These are phyloP conservation scores for Rotaria sp. DNA, from an alignment of 2,888 invertebrate species.

Conservation along the genomic window DNA sequence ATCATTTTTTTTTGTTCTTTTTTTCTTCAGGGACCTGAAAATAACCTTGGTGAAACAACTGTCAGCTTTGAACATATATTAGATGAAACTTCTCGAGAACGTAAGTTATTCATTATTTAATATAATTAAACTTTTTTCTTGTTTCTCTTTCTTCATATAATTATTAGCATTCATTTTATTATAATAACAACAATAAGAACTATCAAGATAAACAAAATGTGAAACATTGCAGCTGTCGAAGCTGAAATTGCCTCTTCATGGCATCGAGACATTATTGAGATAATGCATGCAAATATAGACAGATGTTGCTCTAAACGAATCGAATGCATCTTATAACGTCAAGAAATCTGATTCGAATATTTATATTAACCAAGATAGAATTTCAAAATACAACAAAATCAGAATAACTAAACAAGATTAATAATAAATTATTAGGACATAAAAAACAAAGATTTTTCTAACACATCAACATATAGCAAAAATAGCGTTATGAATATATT, in stretches of 20 bases:
- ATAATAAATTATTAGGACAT: no score
- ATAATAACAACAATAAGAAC: not conserved
- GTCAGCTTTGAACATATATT: not conserved
- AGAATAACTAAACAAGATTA: no score
- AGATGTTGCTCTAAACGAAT: not conserved
- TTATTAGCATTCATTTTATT: not conserved
- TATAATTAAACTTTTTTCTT: not conserved
- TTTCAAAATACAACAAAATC: not conserved
- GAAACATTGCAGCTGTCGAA: not conserved
- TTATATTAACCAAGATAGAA: not conserved
- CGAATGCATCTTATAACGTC: not conserved
- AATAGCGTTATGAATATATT: not conserved
- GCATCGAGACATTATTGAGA: not conserved
- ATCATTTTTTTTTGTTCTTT: not conserved
- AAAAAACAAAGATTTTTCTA: not conserved
- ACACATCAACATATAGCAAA: no score
- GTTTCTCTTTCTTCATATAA: not conserved
- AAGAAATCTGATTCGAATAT: not conserved
- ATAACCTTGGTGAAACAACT: not conserved
- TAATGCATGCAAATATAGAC: slow-evolving; percentile 3
- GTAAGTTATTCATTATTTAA: not conserved
- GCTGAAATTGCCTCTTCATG: not conserved
- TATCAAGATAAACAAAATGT: not conserved
- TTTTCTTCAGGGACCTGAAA: not conserved
- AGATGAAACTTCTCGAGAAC: not conserved